A percentile compares a stretch with the other conserved stretches of the same genome.
Evolutionary conservation across 2,113 vertebrate species (phyloP).

Genomic region (Tragulus kanchil): DNA sequence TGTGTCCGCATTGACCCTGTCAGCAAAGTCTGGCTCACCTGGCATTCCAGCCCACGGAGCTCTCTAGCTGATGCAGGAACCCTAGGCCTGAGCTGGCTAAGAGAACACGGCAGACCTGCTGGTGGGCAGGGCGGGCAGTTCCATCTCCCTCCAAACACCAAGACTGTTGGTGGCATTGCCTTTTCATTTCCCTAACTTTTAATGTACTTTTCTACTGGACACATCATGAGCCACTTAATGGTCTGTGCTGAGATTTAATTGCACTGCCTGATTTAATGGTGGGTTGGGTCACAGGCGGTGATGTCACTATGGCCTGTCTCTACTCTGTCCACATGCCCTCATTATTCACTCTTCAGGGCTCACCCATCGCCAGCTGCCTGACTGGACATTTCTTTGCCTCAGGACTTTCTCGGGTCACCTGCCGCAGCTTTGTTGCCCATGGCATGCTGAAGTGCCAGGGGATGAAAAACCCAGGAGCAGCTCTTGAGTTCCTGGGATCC

Average conservation of each 20-base stretch:
- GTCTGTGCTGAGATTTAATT: background rate
- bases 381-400: background rate
- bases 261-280: background rate
- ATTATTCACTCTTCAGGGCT: background rate
- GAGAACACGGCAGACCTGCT: fast-evolving
- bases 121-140: background rate
- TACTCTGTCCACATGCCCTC: background rate
- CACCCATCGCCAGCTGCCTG: too few relatives aligned
- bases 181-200: background rate
- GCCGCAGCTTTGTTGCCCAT: too few relatives aligned
- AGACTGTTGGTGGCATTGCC: background rate
- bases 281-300: background rate
- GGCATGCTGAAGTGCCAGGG: background rate
- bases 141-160: background rate
- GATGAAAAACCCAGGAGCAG: background rate
- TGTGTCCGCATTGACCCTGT: background rate
- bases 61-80: background rate
- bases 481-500: background rate
- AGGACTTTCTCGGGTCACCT: background rate
- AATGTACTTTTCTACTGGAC: background rate
- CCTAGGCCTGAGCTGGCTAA: background rate
- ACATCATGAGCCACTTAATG: background rate
- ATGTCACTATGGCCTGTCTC: too few relatives aligned
- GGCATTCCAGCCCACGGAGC: background rate
- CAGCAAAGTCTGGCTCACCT: background rate